Conservation (phyloP, 92 coral and sea anemone genomes). For the Parazoanthus atlanticus region DNA sequence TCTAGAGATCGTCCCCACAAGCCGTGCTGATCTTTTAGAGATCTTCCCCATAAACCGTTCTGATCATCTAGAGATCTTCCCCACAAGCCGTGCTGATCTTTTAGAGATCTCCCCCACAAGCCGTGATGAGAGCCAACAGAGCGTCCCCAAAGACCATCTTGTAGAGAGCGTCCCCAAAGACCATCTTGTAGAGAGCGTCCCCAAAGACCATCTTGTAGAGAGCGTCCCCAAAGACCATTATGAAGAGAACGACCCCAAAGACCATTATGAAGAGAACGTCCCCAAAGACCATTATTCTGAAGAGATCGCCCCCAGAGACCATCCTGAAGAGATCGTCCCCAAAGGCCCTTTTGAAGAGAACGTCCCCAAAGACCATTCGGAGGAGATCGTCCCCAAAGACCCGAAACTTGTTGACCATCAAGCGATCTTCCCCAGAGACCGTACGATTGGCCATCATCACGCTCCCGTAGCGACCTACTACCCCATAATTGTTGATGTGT, state of each 20-base stretch:
- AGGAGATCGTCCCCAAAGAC: constrained; percentile 19
- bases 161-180: background rate
- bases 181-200: background rate
- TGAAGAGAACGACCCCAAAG: constrained; percentile 2
- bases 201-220: background rate
- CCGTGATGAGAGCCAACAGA: background rate
- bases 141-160: background rate
- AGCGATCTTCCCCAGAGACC: constrained; percentile 24
- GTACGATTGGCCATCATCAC: background rate
- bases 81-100: constrained; percentile 2
- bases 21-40: background rate
- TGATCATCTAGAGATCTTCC: background rate
- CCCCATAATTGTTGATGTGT: constrained; percentile 1
- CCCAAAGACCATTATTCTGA: background rate
- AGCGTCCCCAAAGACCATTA: background rate
- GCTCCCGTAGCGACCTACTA: background rate
- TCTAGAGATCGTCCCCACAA: constrained; percentile 12
- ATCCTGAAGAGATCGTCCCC: constrained; percentile 4
- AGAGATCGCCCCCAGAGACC: constrained; percentile 12
- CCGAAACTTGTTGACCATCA: background rate
- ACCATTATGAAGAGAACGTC: background rate
- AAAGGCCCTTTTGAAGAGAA: background rate
- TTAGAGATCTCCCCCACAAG: background rate
- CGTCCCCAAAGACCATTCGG: constrained; percentile 2
- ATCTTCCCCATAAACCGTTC: constrained; percentile 5